Evolutionary conservation across 2,113 vertebrate genomes (phyloP).

Genomic region (Trematomus loennbergii): DNA sequence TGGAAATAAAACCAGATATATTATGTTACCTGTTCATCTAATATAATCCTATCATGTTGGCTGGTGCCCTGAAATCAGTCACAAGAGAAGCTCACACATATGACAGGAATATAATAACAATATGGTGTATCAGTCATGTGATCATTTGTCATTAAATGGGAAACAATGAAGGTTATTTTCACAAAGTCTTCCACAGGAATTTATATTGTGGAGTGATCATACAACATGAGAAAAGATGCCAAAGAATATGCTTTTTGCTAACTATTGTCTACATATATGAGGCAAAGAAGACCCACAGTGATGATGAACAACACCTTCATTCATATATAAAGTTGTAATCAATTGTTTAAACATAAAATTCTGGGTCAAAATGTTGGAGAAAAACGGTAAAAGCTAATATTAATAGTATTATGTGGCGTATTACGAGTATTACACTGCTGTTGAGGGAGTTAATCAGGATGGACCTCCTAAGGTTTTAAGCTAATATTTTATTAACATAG

Average conservation of each 20-base stretch:
- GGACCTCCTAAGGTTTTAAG: too few relatives aligned
- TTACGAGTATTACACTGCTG: too few relatives aligned
- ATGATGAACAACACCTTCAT: background rate
- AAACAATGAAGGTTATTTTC: background rate
- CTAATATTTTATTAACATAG: too few relatives aligned
- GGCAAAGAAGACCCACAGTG: background rate
- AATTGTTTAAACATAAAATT: too few relatives aligned
- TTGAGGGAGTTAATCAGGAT: too few relatives aligned
- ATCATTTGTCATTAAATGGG: background rate
- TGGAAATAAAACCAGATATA: too few relatives aligned
- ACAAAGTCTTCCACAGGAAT: background rate
- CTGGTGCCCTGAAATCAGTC: background rate
- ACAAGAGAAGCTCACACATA: background rate
- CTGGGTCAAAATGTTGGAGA: too few relatives aligned
- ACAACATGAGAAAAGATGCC: background rate
- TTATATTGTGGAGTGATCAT: background rate
- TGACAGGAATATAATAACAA: background rate
- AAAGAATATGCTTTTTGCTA: background rate
- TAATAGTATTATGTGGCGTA: too few relatives aligned
- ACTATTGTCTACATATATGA: background rate
- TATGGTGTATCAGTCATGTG: background rate
- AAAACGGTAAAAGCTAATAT: too few relatives aligned
- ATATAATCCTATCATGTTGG: too few relatives aligned
- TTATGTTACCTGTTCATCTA: too few relatives aligned
- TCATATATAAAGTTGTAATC: too few relatives aligned